These are phyloP conservation scores for Proteles cristata DNA, from an alignment of 2,113 vertebrate species.

Conservation along the genomic window DNA sequence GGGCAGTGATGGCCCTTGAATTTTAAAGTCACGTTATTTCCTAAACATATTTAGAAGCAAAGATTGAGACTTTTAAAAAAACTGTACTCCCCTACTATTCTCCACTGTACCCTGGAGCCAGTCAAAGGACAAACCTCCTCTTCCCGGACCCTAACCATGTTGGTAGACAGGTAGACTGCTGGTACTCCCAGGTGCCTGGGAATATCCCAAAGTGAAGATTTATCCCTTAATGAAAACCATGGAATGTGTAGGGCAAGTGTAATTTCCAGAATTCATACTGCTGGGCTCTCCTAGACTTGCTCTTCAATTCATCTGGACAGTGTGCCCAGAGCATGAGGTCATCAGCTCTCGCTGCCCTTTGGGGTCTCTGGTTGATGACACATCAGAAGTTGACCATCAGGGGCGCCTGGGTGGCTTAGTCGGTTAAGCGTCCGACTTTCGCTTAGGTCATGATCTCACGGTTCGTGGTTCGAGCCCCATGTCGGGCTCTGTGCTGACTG, in stretches of 20 bases:
- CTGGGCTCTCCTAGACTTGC: not conserved
- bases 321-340: not conserved
- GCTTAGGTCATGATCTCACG: too few relatives aligned
- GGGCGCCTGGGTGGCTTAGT: too few relatives aligned
- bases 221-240: not conserved
- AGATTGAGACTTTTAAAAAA: not conserved
- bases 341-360: accelerated
- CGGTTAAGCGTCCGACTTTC: too few relatives aligned
- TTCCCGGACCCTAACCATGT: not conserved
- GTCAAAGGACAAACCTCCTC: not conserved
- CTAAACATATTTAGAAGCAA: constrained; percentile 41
- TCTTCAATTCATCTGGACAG: not conserved
- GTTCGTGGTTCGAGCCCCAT: too few relatives aligned
- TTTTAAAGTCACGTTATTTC: constrained; percentile 11
- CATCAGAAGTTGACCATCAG: not conserved
- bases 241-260: not conserved
- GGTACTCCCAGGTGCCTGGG: not conserved
- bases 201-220: not conserved
- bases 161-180: not conserved
- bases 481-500: too few relatives aligned
- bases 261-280: not conserved
- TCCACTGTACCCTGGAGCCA: not conserved
- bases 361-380: not conserved
- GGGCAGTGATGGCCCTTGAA: not conserved
- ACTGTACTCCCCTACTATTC: not conserved